A percentile compares a stretch with the other conserved stretches of the same genome.
Evolutionary conservation across 1,140 invertebrate species (phyloP).

Genomic region (Globodera ellingtonae): DNA sequence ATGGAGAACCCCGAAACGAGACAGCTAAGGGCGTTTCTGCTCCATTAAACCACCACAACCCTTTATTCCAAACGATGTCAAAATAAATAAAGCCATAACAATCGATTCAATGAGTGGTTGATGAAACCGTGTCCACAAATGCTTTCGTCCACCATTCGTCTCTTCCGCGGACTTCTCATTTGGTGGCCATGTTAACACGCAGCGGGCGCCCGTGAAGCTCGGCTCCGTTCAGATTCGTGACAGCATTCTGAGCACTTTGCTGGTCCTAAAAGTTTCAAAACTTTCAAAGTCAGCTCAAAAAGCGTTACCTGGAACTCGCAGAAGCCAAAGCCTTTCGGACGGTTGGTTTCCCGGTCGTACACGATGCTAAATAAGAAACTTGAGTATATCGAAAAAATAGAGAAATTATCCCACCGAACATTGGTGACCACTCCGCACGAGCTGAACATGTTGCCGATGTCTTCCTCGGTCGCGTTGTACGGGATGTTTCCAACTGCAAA

Average conservation of each 20-base stretch:
- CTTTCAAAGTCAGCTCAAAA: no score
- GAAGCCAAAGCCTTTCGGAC: slow-evolving; percentile 99
- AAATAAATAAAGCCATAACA: no score
- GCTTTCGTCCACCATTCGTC: background rate
- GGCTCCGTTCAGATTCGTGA: slow-evolving; percentile 95
- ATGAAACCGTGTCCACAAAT: no score
- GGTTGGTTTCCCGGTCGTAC: slow-evolving; percentile 96
- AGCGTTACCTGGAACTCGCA: slow-evolving; percentile 80
- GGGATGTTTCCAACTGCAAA: slow-evolving; percentile 74
- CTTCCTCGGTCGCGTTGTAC: slow-evolving; percentile 98
- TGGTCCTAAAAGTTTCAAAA: slow-evolving; percentile 44
- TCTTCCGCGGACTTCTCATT: slow-evolving; percentile 5
- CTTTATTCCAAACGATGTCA: no score
- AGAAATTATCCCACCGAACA: slow-evolving; percentile 30
- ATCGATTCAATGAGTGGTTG: no score
- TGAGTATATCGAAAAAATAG: background rate
- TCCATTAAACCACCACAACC: no score
- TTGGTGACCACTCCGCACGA: slow-evolving; percentile 86
- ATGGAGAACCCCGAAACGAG: no score
- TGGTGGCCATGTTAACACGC: slow-evolving; percentile 76
- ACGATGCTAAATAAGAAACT: slow-evolving; percentile 76
- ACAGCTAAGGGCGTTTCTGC: no score
- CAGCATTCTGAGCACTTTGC: slow-evolving; percentile 94
- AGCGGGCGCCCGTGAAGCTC: slow-evolving; percentile 94
- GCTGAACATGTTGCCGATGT: slow-evolving; percentile 95